Base-by-base conservation (phyloP, 2,888 invertebrate species). In the Lymantria monacha region DNA sequence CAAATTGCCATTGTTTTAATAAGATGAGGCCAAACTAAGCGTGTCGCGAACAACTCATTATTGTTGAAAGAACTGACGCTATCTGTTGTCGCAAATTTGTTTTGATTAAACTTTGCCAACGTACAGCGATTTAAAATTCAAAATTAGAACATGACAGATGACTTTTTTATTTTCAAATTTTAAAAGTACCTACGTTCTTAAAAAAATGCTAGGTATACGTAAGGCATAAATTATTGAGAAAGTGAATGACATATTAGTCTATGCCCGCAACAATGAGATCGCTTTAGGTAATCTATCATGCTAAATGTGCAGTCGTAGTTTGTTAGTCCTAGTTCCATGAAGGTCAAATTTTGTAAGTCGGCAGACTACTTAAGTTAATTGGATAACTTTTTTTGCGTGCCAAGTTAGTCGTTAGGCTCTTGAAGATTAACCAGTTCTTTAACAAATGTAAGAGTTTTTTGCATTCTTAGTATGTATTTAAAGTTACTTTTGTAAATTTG, bases 1-100 rank as follows among this genome's bases (percentile, higher is more conserved):
- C 64, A 69, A 67, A 67, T 67, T 69, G 69, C 54, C 69, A 67
- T 67, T 67, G 67, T 67, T 67, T 67, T 63, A 69, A 67, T 61
- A 67, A 69, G 69, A 69, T 61, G 67, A 57, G 61, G 64, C 51
- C 49, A 43, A 67, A 66, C 69, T 67, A 66, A 67, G 67, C 63
- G 63, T 60, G 67, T 59, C 66, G 67, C 64, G 59, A 66, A 63
- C 67, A 66, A 66, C 64, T 66, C 67, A 69, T 67, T 66, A 67
- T 69, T 61, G 47, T 59, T 52, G 55, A 49, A 48, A 48, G 48
- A 53, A 65, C 66, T 53, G 59, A 40, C 46, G 37, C 53, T 63
- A 61, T 69, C 58, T 66, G 69, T 66, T 66, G 66, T 61, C 48
- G 45, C 47, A 55, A 69, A 61, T 66, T 66, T 69, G 63, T 69